Evolutionary conservation across 2,113 vertebrate genomes (phyloP), one percentile per base, ranked within the genome.

Genomic region (Oreochromis aureus): DNA sequence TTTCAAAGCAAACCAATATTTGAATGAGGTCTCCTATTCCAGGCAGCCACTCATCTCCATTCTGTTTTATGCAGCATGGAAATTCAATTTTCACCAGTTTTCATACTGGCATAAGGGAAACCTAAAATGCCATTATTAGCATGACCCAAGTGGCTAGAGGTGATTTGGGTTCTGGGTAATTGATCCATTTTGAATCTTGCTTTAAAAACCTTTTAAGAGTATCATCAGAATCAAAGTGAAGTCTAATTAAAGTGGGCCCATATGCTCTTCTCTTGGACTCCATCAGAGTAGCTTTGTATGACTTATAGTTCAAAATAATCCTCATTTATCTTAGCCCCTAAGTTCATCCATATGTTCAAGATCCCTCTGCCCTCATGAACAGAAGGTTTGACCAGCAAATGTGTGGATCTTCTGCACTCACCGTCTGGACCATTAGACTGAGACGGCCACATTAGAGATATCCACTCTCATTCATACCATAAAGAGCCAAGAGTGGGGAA

Each of bases 1-100:
- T 88, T 90, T 84, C 84, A 89, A 81, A 83, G 82, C 61, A 61
- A 80, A 85, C 27, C 34, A 19, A 41, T 56, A 19, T 87, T 30
- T 30, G 11, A 46, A 13, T 13, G 16, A 66, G 58, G 39, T 39
- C 12, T 71, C 63, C 12, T 89, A 24, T 24, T 85, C 51, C 63
- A 56, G 15, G 54, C 80, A 63, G 80, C 63, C 13, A 15, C 15
- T 83, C 36, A 71, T 80, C 84, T 56, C 30, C 24, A 32, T 22
- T 71, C 3, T 12, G 44, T 63, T 44, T 32, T 58, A 34, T 58
- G 15, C 11, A 12, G 27, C 73, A 53, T 12, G 18, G 18, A 53
- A 78, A 78, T 53, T 32, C 1, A 78, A 34, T 44, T 30, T 6
- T 44, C 84, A 41, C 34, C 34, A 66, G 12, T 58, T 13, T 10